Base-by-base conservation (phyloP, 2,797 vertebrate species). In the Zonotrichia albicollis region DNA sequence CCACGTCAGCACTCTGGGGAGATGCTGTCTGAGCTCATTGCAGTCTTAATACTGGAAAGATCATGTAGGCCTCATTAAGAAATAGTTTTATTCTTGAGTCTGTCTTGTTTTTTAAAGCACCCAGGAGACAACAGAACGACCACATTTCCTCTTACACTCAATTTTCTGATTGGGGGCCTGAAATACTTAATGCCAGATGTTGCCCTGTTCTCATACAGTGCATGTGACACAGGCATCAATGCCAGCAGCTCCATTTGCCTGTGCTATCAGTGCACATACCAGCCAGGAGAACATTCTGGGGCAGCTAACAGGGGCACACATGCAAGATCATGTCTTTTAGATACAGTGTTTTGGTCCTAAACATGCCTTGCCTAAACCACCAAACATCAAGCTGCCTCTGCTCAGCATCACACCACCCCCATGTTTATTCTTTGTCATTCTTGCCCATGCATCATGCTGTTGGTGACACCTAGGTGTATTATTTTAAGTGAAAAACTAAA, bases 21-120 rank as follows among this genome's bases (percentile, higher is more conserved):
- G 93, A 72, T 38, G 77, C 80, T 58, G 53, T 30, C 91, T 95
- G 93, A 96, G 88, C 84, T 96, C 93, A 96, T 1, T 65, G 90
- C 77, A 53, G 30, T 3, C 10, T 36, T 93, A 87, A 62, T 55
- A 36, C 80, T 92, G 91, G 80, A 96, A 95, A 93, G 68, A 88
- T 87, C 51, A 22, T 80, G 90, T 30, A 82, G 87, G 32, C 57
- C 65, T 96, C 72, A 42, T 94, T 94, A 93, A 72, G 86, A 90
- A 77, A 94, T 87, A 94, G 84, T 94, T 97, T 80, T 87, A 36
- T 80, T 95, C 94, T 84, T 82, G 67, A 90, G 74, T 55, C 74
- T 48, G 77, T 54, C 74, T 86, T 70, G 10, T 20, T 89, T 92
- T 95, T 95, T 77, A 91, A 96, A 92, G 58, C 90, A 48, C 73